These are phyloP conservation scores for Schlechtendalia chinensis DNA, from an alignment of 1,140 invertebrate species.

Conservation along the genomic window DNA sequence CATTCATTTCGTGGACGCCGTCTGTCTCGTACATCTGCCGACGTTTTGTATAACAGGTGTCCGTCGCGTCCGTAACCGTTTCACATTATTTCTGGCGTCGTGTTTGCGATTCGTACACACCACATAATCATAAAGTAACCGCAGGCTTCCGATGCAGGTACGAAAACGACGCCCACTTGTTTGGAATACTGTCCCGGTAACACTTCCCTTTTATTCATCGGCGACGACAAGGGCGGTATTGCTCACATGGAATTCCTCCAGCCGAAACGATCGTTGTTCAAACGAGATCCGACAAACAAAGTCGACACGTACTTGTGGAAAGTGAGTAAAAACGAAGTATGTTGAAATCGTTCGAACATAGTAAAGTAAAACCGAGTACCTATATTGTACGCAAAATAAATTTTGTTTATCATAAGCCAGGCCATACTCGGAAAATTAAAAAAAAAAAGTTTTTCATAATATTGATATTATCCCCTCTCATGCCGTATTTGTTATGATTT, in stretches of 20 bases:
- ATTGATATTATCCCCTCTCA: no score
- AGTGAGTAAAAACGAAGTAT: slow-evolving; percentile 55
- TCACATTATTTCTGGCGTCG: no score
- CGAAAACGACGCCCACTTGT: slow-evolving; percentile 51
- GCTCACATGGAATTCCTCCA: slow-evolving; percentile 58
- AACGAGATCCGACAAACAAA: slow-evolving; percentile 58
- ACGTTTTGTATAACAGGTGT: slow-evolving; percentile 59
- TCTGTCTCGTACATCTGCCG: slow-evolving; percentile 59
- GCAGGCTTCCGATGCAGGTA: slow-evolving; percentile 34
- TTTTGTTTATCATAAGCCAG: no score
- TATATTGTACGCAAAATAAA: no score
- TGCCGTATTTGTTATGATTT: no score
- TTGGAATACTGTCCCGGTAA: slow-evolving; percentile 51
- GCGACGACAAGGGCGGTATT: slow-evolving; percentile 59
- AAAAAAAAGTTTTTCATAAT: no score
- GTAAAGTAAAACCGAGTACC: no score
- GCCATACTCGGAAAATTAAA: no score
- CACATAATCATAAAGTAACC: neutral
- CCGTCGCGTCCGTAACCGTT: no score
- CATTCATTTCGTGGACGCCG: slow-evolving; percentile 60
- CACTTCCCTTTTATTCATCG: slow-evolving; percentile 57
- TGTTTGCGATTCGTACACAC: no score
- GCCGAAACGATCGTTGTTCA: slow-evolving; percentile 57
- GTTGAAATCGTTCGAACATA: no score
- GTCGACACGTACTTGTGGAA: slow-evolving; percentile 61